Evolutionary conservation across 2,113 vertebrate genomes (phyloP), one percentile per base, ranked within the genome.

Genomic region (Danio rerio): DNA sequence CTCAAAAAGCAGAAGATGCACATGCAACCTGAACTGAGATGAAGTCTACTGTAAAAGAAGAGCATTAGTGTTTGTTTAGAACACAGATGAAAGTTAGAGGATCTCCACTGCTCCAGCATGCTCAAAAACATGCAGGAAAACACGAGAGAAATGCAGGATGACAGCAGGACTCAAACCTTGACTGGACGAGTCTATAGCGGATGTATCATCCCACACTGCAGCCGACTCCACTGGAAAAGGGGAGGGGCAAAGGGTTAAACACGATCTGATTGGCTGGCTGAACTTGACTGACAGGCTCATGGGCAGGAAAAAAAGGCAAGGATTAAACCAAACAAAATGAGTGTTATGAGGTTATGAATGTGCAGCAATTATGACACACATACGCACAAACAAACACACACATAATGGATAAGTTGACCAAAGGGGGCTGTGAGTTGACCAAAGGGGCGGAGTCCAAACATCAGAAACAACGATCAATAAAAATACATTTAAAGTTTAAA

Each of bases 151-250:
- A 74, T 43, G 0, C 47, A 7, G n/a, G 58, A 66, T 52, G 12
- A 59, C 72, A 61, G 9, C 89, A 56, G 7, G 31, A 49, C 20
- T 52, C 94, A 89, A 92, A 95, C 94, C 94, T 94, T 84, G 89
- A 84, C 89, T 89, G 84, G 87, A 90, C 71, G 91, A 91, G 84
- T 90, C 90, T 81, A 91, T 73, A 12, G 47, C 47, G 21, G 84
- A 83, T 83, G 86, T 91, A 88, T 91, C 90, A 82, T 92, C 91
- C 89, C 88, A 93, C 68, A 92, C 86, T 61, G 89, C 86, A 13
- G 92, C 82, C 65, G 92, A 92, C 87, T 94, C 93, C 85, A 93
- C 94, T 94, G 89, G 76, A 88, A 88, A 55, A 87, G 81, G 65
- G 78, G 75, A 61, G 58, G 78, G 13, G 72, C 83, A 79, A 70